Evolutionary conservation across 2,888 invertebrate genomes (phyloP), one percentile per base, ranked within the genome.

Genomic region (Acrobasis repandana): DNA sequence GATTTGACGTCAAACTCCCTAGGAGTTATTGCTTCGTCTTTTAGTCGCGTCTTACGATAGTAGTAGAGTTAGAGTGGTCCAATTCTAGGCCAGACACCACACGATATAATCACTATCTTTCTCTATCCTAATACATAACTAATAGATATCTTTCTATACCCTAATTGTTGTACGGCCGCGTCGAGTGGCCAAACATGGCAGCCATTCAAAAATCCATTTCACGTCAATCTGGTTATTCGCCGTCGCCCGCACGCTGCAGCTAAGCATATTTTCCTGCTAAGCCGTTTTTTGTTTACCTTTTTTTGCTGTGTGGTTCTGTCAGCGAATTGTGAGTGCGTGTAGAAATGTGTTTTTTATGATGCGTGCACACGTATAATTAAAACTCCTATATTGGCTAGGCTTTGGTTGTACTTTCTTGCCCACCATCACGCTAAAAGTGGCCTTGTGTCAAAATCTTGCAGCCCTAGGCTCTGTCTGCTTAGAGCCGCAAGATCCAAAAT

Each of bases 181-280:
- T 71, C 78, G 80, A 81, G 79, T 75, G 77, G 79, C 60, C 78
- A 82, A 82, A 85, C 74, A 82, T 79, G 81, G 80, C 79, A 62
- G 70, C 76, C 69, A 76, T 84, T 86, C 83, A 83, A 85, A 85
- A 87, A 85, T 81, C 87, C 76, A 90, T 90, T 90, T 86, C 86
- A 86, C 89, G 89, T 90, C 88, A 88, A 88, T 90, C 84, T 87
- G 83, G 79, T 78, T 88, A 86, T 84, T 77, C 79, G 77, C 82
- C 78, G 79, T 78, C 75, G 56, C 47, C 50, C 18, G 54, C 38
- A 38, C 38, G 18, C 54, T 4, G 15, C 38, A 3, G 18, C 54
- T 54, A 54, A 36, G 56, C 51, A 48, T 51, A 34, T 52, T 46
- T 52, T 59, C 43, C 16, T 50, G 58, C 51, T 58, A 48, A 49